Percentiles rank a stretch among this genome's conserved stretches.
These are phyloP conservation scores for Liasis olivaceus DNA, from an alignment of 2,797 vertebrate species.

Conservation along the genomic window DNA sequence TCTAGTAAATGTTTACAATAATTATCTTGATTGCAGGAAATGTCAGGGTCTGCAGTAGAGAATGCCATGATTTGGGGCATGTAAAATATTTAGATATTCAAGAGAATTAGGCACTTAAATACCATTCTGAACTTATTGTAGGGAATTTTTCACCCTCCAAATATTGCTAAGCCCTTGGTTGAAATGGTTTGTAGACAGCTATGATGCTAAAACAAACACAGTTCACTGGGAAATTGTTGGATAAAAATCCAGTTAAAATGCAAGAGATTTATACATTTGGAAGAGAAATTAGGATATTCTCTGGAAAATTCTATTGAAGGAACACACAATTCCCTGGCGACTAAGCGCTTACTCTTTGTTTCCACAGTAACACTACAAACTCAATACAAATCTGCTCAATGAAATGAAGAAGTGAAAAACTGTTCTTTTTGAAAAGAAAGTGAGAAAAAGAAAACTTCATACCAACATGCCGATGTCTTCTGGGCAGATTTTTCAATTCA, in stretches of 20 bases:
- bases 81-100: neutral
- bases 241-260: neutral
- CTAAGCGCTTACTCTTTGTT: neutral
- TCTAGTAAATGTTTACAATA: neutral
- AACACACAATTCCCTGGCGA: neutral
- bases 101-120: neutral
- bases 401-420: neutral
- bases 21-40: neutral
- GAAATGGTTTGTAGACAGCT: neutral
- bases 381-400: neutral
- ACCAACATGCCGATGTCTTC: conserved; percentile 17
- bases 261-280: neutral
- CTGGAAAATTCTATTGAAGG: neutral
- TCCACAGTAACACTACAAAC: neutral
- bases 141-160: too few relatives aligned
- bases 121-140: too few relatives aligned
- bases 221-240: neutral
- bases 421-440: neutral
- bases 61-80: neutral
- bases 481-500: conserved; percentile 1
- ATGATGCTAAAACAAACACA: neutral
- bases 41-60: neutral
- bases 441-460: neutral
- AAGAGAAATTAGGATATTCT: neutral
- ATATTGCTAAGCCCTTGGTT: too few relatives aligned